These are phyloP conservation scores for crab-eating macaque (Macaca fascicularis) DNA, from an alignment of 2,113 vertebrate genomes.

Conservation along the genomic window DNA sequence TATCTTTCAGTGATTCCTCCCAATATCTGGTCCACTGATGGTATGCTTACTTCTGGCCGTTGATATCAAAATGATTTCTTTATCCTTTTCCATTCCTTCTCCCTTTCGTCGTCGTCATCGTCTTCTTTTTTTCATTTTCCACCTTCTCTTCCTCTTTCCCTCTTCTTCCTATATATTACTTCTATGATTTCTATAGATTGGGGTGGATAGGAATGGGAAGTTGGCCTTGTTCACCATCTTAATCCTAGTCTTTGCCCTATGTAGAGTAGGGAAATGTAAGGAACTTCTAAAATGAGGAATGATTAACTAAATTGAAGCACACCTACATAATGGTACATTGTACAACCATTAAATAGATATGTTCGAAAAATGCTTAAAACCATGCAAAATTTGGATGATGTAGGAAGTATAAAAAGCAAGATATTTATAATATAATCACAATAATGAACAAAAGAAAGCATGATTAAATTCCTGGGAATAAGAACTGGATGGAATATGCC, in stretches of 20 bases:
- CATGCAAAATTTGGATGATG: background rate
- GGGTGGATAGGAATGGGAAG: background rate
- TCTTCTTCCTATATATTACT: background rate
- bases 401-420: background rate
- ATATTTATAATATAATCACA: background rate
- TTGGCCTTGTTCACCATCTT: background rate
- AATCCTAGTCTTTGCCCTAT: background rate
- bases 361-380: background rate
- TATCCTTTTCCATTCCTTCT: background rate
- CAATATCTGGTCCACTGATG: background rate
- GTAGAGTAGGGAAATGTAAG: background rate
- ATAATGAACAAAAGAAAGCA: background rate
- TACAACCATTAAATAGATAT: background rate
- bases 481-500: background rate
- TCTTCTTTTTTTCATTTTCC: background rate
- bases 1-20: background rate
- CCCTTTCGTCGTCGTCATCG: background rate
- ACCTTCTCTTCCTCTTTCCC: background rate
- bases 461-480: background rate
- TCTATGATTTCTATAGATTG: background rate
- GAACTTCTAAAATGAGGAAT: background rate
- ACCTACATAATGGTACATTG: background rate
- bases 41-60: background rate
- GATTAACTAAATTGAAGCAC: background rate
- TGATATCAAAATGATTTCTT: background rate